Conservation (phyloP, 2,888 invertebrate species). For the Tenthredo distinguenda region DNA sequence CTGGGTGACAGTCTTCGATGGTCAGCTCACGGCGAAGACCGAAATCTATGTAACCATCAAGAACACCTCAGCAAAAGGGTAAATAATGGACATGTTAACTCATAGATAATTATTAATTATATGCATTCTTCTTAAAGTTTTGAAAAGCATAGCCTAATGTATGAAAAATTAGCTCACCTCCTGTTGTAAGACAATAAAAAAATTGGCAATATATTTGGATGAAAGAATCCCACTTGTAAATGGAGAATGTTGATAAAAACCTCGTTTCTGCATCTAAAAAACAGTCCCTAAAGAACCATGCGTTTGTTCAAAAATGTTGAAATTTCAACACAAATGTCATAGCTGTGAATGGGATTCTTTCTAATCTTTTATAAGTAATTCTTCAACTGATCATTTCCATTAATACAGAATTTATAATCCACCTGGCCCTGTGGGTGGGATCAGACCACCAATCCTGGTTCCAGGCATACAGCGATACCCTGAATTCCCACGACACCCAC, state of each 20-base stretch:
- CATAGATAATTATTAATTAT: constrained; percentile 54
- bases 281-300: neutral
- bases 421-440: constrained; percentile 65
- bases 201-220: neutral
- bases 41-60: constrained; percentile 85
- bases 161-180: neutral
- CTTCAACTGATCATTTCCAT: neutral
- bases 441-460: constrained; percentile 69
- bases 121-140: constrained; percentile 35
- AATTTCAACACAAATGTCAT: neutral
- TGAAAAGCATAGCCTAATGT: no score
- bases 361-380: neutral
- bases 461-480: constrained; percentile 70
- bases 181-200: neutral
- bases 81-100: constrained; percentile 70
- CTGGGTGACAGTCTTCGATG: constrained; percentile 85
- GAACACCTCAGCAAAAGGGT: constrained; percentile 71
- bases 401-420: constrained; percentile 63
- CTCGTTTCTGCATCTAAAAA: neutral
- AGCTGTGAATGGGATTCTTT: constrained; percentile 38
- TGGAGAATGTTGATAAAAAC: neutral
- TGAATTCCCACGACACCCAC: constrained; percentile 65
- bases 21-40: constrained; percentile 83
- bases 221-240: neutral
- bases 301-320: neutral